phyloP scores from a whole-genome alignment of 2,888 invertebrate species.

The Rhamnusium bicolor region DNA sequence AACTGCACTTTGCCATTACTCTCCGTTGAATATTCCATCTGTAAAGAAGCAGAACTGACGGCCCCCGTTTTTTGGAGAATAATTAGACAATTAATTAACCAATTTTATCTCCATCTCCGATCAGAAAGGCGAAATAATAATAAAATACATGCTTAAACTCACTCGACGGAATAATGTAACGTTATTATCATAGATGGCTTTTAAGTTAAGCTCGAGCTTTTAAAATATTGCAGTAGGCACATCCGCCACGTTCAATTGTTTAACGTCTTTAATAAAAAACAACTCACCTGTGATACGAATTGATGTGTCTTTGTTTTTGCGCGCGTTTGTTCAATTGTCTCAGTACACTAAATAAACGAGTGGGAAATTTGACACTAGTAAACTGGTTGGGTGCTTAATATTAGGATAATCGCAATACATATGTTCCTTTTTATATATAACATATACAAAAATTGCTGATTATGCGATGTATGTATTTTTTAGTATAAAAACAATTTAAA shows the following conservation, averaged over 20 bases:
- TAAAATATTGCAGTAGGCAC: constrained; percentile 52
- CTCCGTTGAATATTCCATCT: neutral
- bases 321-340: constrained; percentile 48
- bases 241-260: constrained; percentile 55
- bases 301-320: constrained; percentile 53
- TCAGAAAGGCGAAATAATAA: constrained; percentile 29
- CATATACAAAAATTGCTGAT: too few species aligned
- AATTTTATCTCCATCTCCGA: constrained; percentile 18
- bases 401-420: too few species aligned
- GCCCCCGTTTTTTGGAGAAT: neutral
- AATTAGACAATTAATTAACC: constrained; percentile 26
- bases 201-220: constrained; percentile 51
- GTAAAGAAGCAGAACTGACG: neutral
- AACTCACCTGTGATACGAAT: constrained; percentile 51
- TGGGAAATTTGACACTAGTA: constrained; percentile 22
- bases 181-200: constrained; percentile 54
- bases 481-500: too few species aligned
- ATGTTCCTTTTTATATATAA: neutral
- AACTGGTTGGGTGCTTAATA: neutral
- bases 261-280: constrained; percentile 53
- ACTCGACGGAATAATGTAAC: constrained; percentile 35
- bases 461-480: too few species aligned
- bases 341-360: constrained; percentile 25
- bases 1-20: neutral
- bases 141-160: constrained; percentile 37